Conservation (phyloP, 2,113 vertebrate species). For the Oryzias javanicus region DNA sequence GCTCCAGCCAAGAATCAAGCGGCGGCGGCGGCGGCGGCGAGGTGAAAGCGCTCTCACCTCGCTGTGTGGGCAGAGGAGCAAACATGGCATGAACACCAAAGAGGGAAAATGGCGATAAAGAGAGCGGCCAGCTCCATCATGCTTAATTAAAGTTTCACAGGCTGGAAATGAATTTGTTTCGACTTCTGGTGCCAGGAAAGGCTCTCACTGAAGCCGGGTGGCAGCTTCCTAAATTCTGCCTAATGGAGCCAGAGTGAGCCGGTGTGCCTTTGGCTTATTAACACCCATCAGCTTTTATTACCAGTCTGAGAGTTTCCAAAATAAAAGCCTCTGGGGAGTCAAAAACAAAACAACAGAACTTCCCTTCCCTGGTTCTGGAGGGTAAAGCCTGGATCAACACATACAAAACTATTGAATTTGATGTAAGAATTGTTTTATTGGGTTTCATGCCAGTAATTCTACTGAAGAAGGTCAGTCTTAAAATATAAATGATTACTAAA, state of each 20-base stretch:
- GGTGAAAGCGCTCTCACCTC: constrained; percentile 9
- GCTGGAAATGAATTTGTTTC: constrained; percentile 48
- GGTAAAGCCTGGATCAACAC: constrained; percentile 22
- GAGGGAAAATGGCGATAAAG: constrained; percentile 49
- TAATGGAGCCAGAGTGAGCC: constrained; percentile 28
- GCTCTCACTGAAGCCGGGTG: constrained; percentile 35
- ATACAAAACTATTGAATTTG: too few species aligned
- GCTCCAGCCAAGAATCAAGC: neutral
- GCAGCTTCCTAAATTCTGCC: constrained; percentile 32
- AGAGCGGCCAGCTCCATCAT: constrained; percentile 38
- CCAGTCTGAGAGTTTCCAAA: neutral
- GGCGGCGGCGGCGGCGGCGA: neutral
- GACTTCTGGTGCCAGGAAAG: constrained; percentile 38
- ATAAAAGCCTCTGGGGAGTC: neutral
- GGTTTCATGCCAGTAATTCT: too few species aligned
- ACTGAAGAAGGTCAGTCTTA: too few species aligned
- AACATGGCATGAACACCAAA: constrained; percentile 43
- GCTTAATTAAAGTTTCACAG: constrained; percentile 55
- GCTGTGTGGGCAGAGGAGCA: constrained; percentile 14
- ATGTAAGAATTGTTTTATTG: too few species aligned
- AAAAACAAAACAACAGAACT: constrained; percentile 1
- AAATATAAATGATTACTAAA: too few species aligned
- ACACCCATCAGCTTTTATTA: constrained; percentile 10
- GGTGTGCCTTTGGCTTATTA: constrained; percentile 7
- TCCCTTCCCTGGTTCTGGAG: constrained; percentile 11